Evolutionary conservation across 1,140 invertebrate genomes (phyloP), one percentile per base, ranked within the genome.

Genomic region (Pseudomyrmex concolor): DNA sequence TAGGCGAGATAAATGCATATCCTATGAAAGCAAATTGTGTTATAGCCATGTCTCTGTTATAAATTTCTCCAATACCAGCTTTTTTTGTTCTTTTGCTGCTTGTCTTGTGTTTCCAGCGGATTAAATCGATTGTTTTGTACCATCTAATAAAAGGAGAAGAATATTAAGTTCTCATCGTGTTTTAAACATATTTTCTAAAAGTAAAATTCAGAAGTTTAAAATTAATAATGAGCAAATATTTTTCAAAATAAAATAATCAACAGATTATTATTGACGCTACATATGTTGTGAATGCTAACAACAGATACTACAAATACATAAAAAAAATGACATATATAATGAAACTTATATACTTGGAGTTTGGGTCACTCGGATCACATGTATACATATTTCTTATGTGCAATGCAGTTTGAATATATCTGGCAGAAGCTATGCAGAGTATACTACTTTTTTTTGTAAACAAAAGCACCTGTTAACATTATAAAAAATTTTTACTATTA

Each of bases 11-110:
- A 0, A 97, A 88, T 0, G 95, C 93, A 50, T 96, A 96, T 0
- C 97, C 97, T 84, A 98, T 95, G 89, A 98, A 98, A 15, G 96
- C 97, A 86, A 97, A 97, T 90, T 97, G 97, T 0, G 98, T 98
- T 1, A 98, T 89, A 0, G 95, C 96, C 95, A 98, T 95, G 85
- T 98, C 97, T 76, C 96, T 95, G 90, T 98, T 97, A 7, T 84
- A 86, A 48, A 93, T 93, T 1, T 93, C 92, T 1, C 95, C 94
- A 0, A 83, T 0, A 1, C 81, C 93, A 22, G 92, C 92, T 0
- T 89, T 57, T 1, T 91, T 90, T 1, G 93, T 91, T 17, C 91
- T 90, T 55, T 74, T 89, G 67, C 93, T 95, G 0, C 94, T 95
- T 1, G 89, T 91, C 7, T 95, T 92, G 89, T 97, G 97, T 5